Percentiles rank a stretch among this genome's conserved stretches.
These are phyloP conservation scores for Heliopora coerulea DNA, from an alignment of 92 coral and sea anemone species.

Conservation along the genomic window DNA sequence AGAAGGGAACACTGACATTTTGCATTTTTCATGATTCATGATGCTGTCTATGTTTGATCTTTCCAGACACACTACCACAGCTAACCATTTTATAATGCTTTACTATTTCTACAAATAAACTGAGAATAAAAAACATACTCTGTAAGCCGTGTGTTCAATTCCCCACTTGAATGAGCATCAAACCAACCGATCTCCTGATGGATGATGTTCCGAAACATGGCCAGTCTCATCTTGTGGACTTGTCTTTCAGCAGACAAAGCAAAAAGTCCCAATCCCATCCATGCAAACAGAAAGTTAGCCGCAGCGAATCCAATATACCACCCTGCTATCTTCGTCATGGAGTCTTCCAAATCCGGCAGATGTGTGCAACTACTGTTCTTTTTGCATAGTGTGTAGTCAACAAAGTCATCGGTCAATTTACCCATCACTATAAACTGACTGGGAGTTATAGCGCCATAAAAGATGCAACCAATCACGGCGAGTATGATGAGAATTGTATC, in stretches of 20 bases:
- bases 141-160: constrained; percentile 43
- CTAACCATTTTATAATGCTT: no score
- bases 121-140: constrained; percentile 32
- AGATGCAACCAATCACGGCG: not conserved
- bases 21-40: no score
- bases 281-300: constrained; percentile 14
- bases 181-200: constrained; percentile 59
- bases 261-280: constrained; percentile 24
- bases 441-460: constrained; percentile 10
- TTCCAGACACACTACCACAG: not conserved
- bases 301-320: constrained; percentile 31
- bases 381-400: not conserved
- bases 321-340: constrained; percentile 20
- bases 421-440: constrained; percentile 26
- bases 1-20: no score
- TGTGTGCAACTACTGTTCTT: not conserved
- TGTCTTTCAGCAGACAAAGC: constrained; percentile 45
- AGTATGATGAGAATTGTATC: constrained; percentile 1
- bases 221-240: constrained; percentile 50
- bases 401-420: constrained; percentile 8
- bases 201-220: constrained; percentile 41
- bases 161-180: constrained; percentile 50
- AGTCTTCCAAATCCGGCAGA: constrained; percentile 20
- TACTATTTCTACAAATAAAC: no score
- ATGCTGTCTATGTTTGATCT: not conserved